Evolutionary conservation across 2,797 vertebrate species (phyloP).

Genomic region (Parambassis ranga): DNA sequence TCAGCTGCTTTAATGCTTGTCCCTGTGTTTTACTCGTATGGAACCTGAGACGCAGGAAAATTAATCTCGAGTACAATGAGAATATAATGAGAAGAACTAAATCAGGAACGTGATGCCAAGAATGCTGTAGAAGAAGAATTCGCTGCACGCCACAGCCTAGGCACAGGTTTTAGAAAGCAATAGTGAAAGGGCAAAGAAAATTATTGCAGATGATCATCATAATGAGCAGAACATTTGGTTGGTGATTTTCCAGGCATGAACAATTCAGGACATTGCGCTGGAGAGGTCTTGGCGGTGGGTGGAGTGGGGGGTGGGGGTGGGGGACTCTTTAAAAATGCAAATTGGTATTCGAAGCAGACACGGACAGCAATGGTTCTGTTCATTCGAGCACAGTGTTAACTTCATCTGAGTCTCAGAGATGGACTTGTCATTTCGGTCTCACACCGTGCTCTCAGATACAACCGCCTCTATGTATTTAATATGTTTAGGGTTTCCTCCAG

Average conservation of each 20-base stretch:
- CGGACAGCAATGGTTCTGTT: constrained; percentile 69
- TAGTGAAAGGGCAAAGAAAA: constrained; percentile 69
- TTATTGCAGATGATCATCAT: constrained; percentile 75
- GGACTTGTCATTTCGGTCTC: constrained; percentile 62
- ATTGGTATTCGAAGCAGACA: constrained; percentile 81
- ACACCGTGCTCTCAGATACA: constrained; percentile 28
- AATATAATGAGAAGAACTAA: constrained; percentile 55
- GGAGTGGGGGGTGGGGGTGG: too few species aligned
- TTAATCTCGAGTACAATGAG: constrained; percentile 55
- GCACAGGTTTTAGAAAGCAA: constrained; percentile 48
- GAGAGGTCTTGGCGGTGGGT: constrained; percentile 75
- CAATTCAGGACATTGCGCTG: constrained; percentile 74
- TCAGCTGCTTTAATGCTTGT: constrained; percentile 34
- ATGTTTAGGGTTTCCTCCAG: constrained; percentile 51
- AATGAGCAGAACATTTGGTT: constrained; percentile 79
- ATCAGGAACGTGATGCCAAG: constrained; percentile 30
- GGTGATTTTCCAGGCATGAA: constrained; percentile 82
- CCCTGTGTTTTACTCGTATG: constrained; percentile 39
- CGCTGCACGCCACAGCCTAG: constrained; percentile 28
- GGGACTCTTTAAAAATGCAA: constrained; percentile 82
- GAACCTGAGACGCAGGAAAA: constrained; percentile 48
- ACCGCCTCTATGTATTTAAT: constrained; percentile 48
- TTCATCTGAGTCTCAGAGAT: constrained; percentile 64
- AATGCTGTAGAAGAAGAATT: constrained; percentile 50
- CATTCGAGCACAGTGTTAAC: constrained; percentile 74